Percentiles rank a stretch among this genome's conserved stretches.
Evolutionary conservation across 2,797 vertebrate species (phyloP).

Genomic region (Apogon talboti): DNA sequence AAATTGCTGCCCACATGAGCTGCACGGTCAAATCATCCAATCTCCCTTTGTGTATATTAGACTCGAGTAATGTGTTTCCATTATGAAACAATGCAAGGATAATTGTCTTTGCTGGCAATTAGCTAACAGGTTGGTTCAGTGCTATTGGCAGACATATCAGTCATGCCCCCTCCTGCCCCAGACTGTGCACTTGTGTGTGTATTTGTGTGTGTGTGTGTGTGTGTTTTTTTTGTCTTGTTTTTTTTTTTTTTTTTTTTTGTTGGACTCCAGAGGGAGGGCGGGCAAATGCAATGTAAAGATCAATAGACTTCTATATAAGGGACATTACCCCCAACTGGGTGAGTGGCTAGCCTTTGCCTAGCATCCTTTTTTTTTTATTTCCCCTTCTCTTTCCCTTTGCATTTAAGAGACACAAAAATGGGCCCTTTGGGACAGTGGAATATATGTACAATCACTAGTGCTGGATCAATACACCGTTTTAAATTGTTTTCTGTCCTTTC

Average conservation of each 20-base stretch:
- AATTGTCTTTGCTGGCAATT: conserved; percentile 99
- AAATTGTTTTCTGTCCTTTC: conserved; percentile 88
- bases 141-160: conserved; percentile 95
- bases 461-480: conserved; percentile 90
- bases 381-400: conserved; percentile 82
- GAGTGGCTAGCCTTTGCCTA: conserved; percentile 88
- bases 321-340: conserved; percentile 93
- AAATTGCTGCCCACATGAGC: conserved; percentile 89
- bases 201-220: conserved; percentile 49
- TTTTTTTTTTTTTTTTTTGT: no score
- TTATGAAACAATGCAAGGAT: conserved; percentile 96
- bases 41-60: conserved; percentile 96
- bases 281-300: conserved; percentile 87
- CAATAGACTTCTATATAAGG: conserved; percentile 97
- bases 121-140: conserved; percentile 97
- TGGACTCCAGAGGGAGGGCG: conserved; percentile 67
- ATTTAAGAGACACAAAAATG: conserved; percentile 85
- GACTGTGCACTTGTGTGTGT: conserved; percentile 64
- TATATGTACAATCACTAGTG: conserved; percentile 89
- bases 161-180: conserved; percentile 87
- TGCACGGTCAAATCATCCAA: conserved; percentile 89
- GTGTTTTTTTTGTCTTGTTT: no score
- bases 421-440: conserved; percentile 84
- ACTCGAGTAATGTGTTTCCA: conserved; percentile 96
- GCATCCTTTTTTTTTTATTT: conserved; percentile 87